phyloP scores from a whole-genome alignment of 2,113 vertebrate genomes.

The Entomyzon cyanotis region DNA sequence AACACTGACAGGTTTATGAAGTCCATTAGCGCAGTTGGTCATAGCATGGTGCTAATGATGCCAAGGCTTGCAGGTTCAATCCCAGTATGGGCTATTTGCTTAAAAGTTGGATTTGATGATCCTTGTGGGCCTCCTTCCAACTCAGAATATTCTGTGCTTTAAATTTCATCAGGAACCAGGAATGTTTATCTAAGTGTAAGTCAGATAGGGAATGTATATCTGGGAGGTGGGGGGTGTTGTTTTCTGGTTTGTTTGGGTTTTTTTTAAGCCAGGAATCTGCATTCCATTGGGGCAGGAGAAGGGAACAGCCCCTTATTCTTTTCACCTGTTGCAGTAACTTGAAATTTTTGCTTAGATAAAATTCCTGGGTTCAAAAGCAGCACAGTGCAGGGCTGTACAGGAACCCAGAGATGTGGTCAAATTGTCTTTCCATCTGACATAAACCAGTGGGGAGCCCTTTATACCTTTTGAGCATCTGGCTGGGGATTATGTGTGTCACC shows the following conservation, averaged over 20 bases:
- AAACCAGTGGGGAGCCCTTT: not conserved
- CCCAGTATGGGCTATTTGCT: not conserved
- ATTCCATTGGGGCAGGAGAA: not conserved
- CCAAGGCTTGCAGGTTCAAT: not conserved
- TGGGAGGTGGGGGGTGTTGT: no score
- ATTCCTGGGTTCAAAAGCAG: constrained; percentile 65
- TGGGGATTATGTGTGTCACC: not conserved
- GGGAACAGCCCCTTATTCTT: constrained; percentile 54
- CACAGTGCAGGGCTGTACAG: not conserved
- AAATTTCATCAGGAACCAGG: not conserved
- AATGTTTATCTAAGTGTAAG: not conserved
- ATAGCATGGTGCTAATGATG: not conserved
- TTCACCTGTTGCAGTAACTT: constrained; percentile 65
- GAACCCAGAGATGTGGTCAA: not conserved
- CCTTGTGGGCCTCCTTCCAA: not conserved
- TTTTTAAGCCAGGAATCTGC: no score
- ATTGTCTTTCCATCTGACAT: not conserved
- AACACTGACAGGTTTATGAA: not conserved
- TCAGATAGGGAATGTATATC: not conserved
- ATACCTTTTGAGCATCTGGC: not conserved
- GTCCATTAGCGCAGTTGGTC: not conserved
- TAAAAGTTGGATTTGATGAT: not conserved
- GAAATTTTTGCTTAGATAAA: constrained; percentile 72
- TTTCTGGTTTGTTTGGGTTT: no score
- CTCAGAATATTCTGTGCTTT: not conserved